Percentiles rank a stretch among this genome's conserved stretches.
Conservation (phyloP, 1,140 invertebrate species). For the Calliopsis andreniformis region DNA sequence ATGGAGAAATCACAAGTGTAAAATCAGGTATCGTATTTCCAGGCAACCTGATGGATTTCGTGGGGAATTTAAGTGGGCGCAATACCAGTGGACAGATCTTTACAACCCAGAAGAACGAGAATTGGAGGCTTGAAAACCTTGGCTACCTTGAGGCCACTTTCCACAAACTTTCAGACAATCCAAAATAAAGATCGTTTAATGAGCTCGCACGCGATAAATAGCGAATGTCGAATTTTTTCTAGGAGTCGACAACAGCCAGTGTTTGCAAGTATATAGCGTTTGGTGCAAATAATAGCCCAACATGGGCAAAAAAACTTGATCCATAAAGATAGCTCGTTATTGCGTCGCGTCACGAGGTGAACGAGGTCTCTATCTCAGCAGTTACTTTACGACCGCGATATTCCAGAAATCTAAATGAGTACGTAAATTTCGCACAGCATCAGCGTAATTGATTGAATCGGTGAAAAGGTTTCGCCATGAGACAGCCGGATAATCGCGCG, state of each 20-base stretch:
- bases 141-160: background rate
- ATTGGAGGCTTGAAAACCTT: no score
- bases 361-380: slow-evolving; percentile 23
- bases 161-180: background rate
- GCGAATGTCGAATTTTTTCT: background rate
- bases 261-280: background rate
- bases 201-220: background rate
- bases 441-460: slow-evolving; percentile 37
- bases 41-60: no score
- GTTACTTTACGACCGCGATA: slow-evolving; percentile 14
- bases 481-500: slow-evolving; percentile 15
- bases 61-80: no score
- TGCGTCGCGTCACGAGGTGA: background rate
- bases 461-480: slow-evolving; percentile 3
- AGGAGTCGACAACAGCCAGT: slow-evolving; percentile 8
- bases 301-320: slow-evolving; percentile 21
- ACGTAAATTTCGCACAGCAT: slow-evolving; percentile 19
- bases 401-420: slow-evolving; percentile 43
- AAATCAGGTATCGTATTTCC: no score
- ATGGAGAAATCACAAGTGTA: no score
- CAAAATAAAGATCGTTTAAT: background rate
- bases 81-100: no score
- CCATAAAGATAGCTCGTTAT: slow-evolving; percentile 37
- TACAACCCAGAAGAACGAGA: no score
- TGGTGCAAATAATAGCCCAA: slow-evolving; percentile 30